phyloP scores from a whole-genome alignment of 1,140 invertebrate genomes.

The Drosophila varians region DNA sequence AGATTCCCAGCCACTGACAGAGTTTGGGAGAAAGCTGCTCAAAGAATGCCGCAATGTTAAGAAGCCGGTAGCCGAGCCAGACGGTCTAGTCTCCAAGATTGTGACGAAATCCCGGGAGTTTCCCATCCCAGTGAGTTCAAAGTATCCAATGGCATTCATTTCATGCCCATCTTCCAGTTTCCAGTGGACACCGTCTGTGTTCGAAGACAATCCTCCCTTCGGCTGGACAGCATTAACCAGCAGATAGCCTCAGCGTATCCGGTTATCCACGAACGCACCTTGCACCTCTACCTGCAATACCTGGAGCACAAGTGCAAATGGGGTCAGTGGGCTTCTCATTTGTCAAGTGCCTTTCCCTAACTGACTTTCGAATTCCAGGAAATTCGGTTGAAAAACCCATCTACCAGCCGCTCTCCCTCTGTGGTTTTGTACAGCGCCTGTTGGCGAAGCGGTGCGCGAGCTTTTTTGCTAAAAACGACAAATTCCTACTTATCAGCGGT shows the following conservation, averaged over 20 bases:
- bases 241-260: slow-evolving; percentile 69
- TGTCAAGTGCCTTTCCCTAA: neutral
- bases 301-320: slow-evolving; percentile 72
- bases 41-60: slow-evolving; percentile 24
- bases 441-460: slow-evolving; percentile 84
- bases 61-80: slow-evolving; percentile 12
- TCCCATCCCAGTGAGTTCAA: slow-evolving; percentile 40
- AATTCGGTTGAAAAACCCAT: slow-evolving; percentile 57
- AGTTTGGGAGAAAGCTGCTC: slow-evolving; percentile 37
- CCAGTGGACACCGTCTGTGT: slow-evolving; percentile 58
- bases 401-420: slow-evolving; percentile 64
- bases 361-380: slow-evolving; percentile 25
- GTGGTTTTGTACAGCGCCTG: slow-evolving; percentile 84
- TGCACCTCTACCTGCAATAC: slow-evolving; percentile 66
- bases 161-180: slow-evolving; percentile 20
- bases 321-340: slow-evolving; percentile 41
- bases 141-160: neutral
- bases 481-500: slow-evolving; percentile 83
- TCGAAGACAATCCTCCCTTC: slow-evolving; percentile 16
- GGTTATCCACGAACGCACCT: slow-evolving; percentile 74
- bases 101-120: slow-evolving; percentile 33
- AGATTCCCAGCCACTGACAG: slow-evolving; percentile 1
- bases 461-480: slow-evolving; percentile 83
- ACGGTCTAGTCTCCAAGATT: slow-evolving; percentile 1
- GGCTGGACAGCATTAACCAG: slow-evolving; percentile 18